Conservation (phyloP, 2,113 vertebrate genomes). For the Ariopsis seemanni region DNA sequence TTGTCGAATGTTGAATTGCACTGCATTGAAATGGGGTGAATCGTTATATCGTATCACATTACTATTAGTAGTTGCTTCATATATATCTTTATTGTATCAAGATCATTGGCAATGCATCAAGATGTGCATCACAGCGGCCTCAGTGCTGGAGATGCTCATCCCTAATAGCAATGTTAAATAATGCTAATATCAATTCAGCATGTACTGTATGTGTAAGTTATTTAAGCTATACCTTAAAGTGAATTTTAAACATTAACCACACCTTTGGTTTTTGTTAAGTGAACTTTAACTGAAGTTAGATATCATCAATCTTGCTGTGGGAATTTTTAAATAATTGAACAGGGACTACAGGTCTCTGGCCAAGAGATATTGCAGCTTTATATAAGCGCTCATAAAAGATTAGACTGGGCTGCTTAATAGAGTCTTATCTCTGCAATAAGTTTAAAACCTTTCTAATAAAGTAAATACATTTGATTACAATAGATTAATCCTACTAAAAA, state of each 20-base stretch:
- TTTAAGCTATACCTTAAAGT: not conserved
- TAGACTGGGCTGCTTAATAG: not conserved
- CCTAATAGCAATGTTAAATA: not conserved
- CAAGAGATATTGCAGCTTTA: not conserved
- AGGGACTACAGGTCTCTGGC: conserved; percentile 2
- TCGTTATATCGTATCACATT: too few species aligned
- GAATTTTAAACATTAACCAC: not conserved
- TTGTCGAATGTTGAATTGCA: too few species aligned
- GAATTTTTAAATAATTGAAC: conserved; percentile 1
- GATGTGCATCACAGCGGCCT: too few species aligned
- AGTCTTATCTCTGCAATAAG: not conserved
- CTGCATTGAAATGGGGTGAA: too few species aligned
- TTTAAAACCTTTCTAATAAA: not conserved
- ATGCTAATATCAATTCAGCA: not conserved
- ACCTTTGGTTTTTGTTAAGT: not conserved
- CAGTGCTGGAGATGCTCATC: too few species aligned
- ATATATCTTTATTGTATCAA: too few species aligned
- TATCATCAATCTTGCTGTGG: not conserved
- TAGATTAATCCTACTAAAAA: not conserved
- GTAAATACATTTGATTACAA: not conserved
- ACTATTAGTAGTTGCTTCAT: too few species aligned
- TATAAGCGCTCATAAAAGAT: conserved; percentile 18
- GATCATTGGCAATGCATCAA: too few species aligned
- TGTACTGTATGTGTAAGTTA: not conserved
- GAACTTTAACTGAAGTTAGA: not conserved